Percentiles rank a stretch among this genome's conserved stretches.
Conservation (phyloP, 2,888 invertebrate genomes). For the Ephialtes manifestator region DNA sequence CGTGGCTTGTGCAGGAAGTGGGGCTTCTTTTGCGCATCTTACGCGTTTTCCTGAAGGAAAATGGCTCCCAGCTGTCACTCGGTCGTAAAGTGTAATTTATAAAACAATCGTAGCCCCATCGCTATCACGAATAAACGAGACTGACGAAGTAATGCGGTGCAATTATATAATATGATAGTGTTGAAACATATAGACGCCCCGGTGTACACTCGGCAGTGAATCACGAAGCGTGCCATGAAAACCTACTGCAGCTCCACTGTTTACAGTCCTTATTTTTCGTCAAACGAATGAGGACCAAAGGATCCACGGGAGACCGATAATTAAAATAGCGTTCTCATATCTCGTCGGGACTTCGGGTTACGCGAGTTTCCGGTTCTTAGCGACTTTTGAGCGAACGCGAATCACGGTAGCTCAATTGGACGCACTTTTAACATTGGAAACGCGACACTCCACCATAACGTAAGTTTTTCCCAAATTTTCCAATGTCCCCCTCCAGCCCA, state of each 20-base stretch:
- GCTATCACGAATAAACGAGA: slow-evolving; percentile 38
- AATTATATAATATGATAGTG: slow-evolving; percentile 76
- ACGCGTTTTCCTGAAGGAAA: slow-evolving; percentile 82
- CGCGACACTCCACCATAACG: slow-evolving; percentile 56
- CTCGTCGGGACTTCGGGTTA: not conserved
- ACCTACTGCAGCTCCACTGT: slow-evolving; percentile 76
- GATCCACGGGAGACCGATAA: not conserved
- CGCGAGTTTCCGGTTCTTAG: slow-evolving; percentile 34
- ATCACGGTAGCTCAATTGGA: slow-evolving; percentile 20
- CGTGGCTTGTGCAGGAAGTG: slow-evolving; percentile 75
- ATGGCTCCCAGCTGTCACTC: slow-evolving; percentile 84
- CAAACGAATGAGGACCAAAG: slow-evolving; percentile 65
- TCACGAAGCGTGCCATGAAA: slow-evolving; percentile 79
- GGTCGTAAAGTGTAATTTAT: slow-evolving; percentile 75
- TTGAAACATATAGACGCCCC: slow-evolving; percentile 62
- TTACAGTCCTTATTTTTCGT: slow-evolving; percentile 75
- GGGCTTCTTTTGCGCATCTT: slow-evolving; percentile 79
- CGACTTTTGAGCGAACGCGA: slow-evolving; percentile 32
- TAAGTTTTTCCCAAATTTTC: slow-evolving; percentile 48
- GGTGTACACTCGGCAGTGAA: slow-evolving; percentile 9
- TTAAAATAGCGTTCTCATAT: not conserved
- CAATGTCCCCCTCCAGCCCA: not conserved
- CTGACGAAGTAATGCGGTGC: slow-evolving; percentile 72
- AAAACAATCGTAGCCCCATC: slow-evolving; percentile 48
- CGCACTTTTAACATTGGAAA: slow-evolving; percentile 52